Conservation (phyloP, 1,140 invertebrate genomes). For the Drosophila lini region DNA sequence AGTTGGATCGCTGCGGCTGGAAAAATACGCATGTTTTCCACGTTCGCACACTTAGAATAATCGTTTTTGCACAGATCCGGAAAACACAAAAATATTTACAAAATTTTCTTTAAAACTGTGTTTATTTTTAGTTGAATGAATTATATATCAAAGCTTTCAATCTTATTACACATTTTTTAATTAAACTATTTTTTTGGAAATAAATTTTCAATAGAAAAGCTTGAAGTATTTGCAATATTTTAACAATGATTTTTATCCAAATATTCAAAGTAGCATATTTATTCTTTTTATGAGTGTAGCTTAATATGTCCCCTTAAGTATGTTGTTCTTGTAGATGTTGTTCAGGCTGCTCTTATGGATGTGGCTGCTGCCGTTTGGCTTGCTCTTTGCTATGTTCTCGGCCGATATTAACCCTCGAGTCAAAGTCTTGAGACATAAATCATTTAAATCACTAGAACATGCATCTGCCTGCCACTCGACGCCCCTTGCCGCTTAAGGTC, state of each 20-base stretch:
- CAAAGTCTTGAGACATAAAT: constrained; percentile 79
- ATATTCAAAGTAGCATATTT: background rate
- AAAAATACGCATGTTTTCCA: constrained; percentile 39
- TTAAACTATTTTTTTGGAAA: background rate
- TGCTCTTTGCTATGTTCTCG: constrained; percentile 35
- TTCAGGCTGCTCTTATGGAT: constrained; percentile 32
- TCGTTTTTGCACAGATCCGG: background rate
- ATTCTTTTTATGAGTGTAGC: constrained; percentile 1
- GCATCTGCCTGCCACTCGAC: constrained; percentile 56
- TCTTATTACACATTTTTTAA: background rate
- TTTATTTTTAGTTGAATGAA: background rate
- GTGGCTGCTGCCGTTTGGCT: constrained; percentile 37
- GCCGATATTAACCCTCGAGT: constrained; percentile 77
- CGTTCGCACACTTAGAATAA: constrained; percentile 10
- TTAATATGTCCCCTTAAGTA: constrained; percentile 44
- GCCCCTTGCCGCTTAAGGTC: constrained; percentile 6
- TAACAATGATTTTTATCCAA: background rate
- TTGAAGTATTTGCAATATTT: background rate
- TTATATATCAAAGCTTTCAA: background rate
- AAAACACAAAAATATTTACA: background rate
- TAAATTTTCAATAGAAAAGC: no score
- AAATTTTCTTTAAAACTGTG: background rate
- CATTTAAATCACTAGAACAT: constrained; percentile 81
- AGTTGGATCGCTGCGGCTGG: constrained; percentile 28
- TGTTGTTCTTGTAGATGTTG: constrained; percentile 24